Evolutionary conservation across 2,888 invertebrate genomes (phyloP).

Genomic region (Eupithecia inturbata): DNA sequence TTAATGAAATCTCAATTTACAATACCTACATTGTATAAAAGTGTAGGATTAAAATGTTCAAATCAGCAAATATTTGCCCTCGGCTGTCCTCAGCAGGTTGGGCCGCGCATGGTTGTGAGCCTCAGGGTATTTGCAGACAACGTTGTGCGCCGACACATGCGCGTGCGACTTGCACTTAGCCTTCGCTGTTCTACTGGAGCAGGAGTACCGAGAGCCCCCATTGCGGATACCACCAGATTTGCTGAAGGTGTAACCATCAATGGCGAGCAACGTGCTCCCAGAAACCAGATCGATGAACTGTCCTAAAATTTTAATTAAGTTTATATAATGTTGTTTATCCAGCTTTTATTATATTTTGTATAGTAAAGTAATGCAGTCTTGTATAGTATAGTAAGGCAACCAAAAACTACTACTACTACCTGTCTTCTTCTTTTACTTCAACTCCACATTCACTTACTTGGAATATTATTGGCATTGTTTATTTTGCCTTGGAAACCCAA

Average conservation of each 20-base stretch:
- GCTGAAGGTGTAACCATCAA: slow-evolving; percentile 26
- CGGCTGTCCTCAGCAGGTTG: slow-evolving; percentile 4
- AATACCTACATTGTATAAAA: neutral
- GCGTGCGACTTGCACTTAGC: slow-evolving; percentile 43
- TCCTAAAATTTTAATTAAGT: slow-evolving; percentile 12
- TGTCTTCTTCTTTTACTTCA: no score
- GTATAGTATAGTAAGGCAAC: no score
- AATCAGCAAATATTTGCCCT: neutral
- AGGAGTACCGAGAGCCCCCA: slow-evolving; percentile 19
- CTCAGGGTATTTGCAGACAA: slow-evolving; percentile 11
- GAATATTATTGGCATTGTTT: no score
- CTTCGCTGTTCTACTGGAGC: slow-evolving; percentile 11
- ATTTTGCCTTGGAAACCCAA: no score
- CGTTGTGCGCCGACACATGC: slow-evolving; percentile 15
- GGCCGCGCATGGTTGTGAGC: slow-evolving; percentile 36
- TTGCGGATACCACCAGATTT: slow-evolving; percentile 12
- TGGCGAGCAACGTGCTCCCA: slow-evolving; percentile 16
- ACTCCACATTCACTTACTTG: neutral
- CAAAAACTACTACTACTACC: no score
- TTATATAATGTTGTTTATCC: neutral
- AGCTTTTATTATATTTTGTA: neutral
- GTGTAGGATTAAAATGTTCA: neutral
- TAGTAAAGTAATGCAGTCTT: neutral
- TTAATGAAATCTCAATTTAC: neutral
- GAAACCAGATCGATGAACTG: slow-evolving; percentile 16